Conservation (phyloP, 1,140 invertebrate genomes). For the Amyelois transitella region DNA sequence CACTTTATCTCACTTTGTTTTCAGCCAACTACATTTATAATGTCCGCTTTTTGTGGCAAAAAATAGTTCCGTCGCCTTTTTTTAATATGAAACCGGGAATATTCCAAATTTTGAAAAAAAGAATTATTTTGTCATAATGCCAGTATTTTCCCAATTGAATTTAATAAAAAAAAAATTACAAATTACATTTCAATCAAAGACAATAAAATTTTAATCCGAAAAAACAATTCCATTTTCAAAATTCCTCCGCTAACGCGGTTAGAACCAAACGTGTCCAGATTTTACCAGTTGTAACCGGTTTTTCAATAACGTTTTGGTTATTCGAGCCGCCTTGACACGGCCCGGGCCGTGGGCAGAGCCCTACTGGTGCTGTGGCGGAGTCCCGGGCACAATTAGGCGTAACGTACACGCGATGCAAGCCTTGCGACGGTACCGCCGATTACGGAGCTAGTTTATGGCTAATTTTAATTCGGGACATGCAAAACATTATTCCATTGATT, state of each 20-base stretch:
- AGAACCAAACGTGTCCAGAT: neutral
- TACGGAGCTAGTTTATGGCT: neutral
- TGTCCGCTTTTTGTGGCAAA: neutral
- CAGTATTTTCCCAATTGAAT: no score
- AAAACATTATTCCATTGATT: conserved; percentile 6
- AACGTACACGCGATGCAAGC: neutral
- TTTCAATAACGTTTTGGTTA: neutral
- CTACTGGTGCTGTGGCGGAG: neutral
- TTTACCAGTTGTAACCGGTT: neutral
- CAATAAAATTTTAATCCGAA: neutral
- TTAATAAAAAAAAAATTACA: no score
- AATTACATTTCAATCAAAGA: no score
- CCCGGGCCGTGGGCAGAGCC: neutral
- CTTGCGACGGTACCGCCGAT: conserved; percentile 1
- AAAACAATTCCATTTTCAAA: neutral
- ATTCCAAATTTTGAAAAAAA: neutral
- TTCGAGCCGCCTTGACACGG: neutral
- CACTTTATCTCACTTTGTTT: neutral
- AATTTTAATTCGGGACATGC: conserved; percentile 1
- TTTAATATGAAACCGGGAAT: no score
- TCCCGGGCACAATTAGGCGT: neutral
- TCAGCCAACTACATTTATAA: neutral
- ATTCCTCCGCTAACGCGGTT: neutral
- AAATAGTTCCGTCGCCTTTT: no score
- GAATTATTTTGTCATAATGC: no score